phyloP scores from a whole-genome alignment of 2,797 vertebrate species.

The Falco cherrug region DNA sequence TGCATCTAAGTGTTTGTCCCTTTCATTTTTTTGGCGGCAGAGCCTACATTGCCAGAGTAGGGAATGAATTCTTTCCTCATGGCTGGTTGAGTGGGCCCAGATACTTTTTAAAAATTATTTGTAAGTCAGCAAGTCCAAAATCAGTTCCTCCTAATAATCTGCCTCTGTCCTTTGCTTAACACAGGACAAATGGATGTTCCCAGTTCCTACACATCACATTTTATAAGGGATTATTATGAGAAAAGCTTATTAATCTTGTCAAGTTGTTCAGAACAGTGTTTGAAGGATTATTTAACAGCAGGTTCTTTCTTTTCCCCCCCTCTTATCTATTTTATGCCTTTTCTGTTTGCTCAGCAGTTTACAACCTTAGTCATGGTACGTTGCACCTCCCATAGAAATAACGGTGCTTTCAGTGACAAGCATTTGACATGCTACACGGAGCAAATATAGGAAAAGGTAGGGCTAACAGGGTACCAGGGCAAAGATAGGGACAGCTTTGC shows the following conservation, averaged over 20 bases:
- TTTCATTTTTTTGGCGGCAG: background rate
- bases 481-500: background rate
- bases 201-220: background rate
- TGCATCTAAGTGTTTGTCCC: background rate
- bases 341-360: constrained; percentile 46
- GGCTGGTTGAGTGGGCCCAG: background rate
- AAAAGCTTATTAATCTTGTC: constrained; percentile 49
- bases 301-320: background rate
- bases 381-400: background rate
- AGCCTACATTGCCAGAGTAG: background rate
- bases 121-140: background rate
- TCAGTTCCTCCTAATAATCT: background rate
- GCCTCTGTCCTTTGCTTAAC: background rate
- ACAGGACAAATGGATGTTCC: background rate
- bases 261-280: background rate
- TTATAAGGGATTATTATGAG: constrained; percentile 8
- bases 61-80: background rate
- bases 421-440: background rate
- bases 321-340: background rate
- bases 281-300: constrained; percentile 34
- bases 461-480: background rate
- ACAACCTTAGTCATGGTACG: background rate
- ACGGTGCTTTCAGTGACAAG: background rate
- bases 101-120: background rate
- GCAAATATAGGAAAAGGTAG: background rate